Evolutionary conservation across 2,888 invertebrate species (phyloP).

Genomic region (Latrodectus elegans): DNA sequence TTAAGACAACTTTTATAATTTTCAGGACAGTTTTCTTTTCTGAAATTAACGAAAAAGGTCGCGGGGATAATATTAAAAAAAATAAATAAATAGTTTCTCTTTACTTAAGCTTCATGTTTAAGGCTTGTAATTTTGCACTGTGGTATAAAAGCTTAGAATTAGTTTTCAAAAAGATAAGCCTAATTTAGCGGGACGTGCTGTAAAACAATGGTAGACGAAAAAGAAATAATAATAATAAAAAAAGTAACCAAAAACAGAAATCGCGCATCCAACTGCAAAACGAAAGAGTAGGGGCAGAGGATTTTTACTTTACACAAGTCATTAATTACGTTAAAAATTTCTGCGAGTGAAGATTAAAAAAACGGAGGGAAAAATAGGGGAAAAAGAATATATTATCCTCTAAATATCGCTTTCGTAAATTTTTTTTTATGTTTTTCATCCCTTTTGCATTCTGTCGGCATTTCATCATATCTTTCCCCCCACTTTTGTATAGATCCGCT

Average conservation of each 20-base stretch:
- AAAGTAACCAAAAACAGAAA: constrained; percentile 39
- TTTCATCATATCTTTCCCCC: constrained; percentile 54
- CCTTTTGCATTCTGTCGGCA: constrained; percentile 32
- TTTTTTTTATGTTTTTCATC: constrained; percentile 25
- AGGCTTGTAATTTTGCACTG: not conserved
- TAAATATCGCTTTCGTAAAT: constrained; percentile 14
- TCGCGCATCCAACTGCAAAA: constrained; percentile 56
- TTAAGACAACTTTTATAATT: not conserved
- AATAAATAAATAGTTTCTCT: not conserved
- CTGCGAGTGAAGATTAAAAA: constrained; percentile 50
- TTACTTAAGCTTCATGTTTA: not conserved
- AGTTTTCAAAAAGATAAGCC: constrained; percentile 49
- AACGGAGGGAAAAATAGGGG: constrained; percentile 11
- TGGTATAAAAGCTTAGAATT: constrained; percentile 22
- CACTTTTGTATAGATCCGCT: constrained; percentile 58
- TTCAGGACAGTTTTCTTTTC: not conserved
- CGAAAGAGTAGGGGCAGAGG: constrained; percentile 9
- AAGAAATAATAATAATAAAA: constrained; percentile 17
- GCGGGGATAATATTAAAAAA: not conserved
- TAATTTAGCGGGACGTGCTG: constrained; percentile 58
- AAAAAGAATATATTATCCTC: constrained; percentile 64
- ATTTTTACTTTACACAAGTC: constrained; percentile 52
- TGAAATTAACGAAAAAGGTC: not conserved
- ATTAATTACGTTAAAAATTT: constrained; percentile 66
- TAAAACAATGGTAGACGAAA: constrained; percentile 49